A percentile compares a stretch with the other conserved stretches of the same genome.
phyloP scores from a whole-genome alignment of 2,888 invertebrate species.

The Diogma glabrata region DNA sequence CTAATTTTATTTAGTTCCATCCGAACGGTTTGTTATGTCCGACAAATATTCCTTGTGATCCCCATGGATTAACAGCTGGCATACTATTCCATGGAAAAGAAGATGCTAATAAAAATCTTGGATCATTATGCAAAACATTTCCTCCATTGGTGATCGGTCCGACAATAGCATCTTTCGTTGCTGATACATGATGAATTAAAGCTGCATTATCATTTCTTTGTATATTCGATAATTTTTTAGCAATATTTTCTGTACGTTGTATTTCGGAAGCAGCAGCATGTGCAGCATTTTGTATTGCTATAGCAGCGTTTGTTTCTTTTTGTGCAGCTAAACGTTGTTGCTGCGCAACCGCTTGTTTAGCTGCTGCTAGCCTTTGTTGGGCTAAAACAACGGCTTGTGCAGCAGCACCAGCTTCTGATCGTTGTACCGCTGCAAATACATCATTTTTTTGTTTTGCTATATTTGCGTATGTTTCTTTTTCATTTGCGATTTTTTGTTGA shows the following conservation, averaged over 20 bases:
- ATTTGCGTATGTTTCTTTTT: conserved; percentile 61
- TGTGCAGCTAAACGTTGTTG: conserved; percentile 61
- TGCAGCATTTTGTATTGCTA: conserved; percentile 56
- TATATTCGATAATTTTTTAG: conserved; percentile 47
- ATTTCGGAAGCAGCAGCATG: conserved; percentile 58
- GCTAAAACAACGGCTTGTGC: conserved; percentile 53
- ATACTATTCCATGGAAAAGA: no score
- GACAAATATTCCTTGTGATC: no score
- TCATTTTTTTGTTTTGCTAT: conserved; percentile 50
- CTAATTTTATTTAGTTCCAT: no score
- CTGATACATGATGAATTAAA: conserved; percentile 45
- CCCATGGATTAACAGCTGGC: no score
- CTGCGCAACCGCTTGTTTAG: conserved; percentile 57
- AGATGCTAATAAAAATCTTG: no score
- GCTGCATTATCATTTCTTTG: conserved; percentile 45
- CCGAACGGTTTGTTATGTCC: no score
- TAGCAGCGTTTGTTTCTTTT: conserved; percentile 60
- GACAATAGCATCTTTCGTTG: conserved; percentile 47
- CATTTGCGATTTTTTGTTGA: conserved; percentile 59
- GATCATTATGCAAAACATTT: no score
- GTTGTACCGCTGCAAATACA: conserved; percentile 53
- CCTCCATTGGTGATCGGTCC: conserved; percentile 30
- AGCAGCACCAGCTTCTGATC: conserved; percentile 54
- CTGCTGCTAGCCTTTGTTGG: conserved; percentile 56
- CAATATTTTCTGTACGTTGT: conserved; percentile 49